Conservation (phyloP, 2,888 invertebrate species). For the Dryadula phaetusa region DNA sequence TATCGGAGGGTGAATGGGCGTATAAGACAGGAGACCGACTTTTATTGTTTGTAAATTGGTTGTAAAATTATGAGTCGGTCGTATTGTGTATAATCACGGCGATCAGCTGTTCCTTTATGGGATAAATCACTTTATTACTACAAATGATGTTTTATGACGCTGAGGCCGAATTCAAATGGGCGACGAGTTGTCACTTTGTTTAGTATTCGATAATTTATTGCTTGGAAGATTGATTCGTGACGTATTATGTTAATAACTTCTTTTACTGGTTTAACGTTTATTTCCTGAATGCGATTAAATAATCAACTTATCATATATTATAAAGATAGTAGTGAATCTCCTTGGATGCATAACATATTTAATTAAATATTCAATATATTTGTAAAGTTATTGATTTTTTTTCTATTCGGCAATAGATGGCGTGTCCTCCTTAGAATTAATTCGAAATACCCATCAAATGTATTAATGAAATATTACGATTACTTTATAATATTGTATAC, state of each 20-base stretch:
- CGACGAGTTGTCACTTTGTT: conserved; percentile 56
- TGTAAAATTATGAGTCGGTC: conserved; percentile 84
- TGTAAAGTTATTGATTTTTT: not conserved
- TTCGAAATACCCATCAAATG: not conserved
- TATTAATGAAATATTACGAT: not conserved
- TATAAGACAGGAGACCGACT: conserved; percentile 81
- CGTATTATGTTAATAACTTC: not conserved
- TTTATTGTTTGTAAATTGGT: conserved; percentile 86
- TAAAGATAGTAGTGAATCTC: too few relatives aligned
- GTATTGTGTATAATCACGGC: conserved; percentile 79
- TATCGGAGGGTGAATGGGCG: conserved; percentile 80
- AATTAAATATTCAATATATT: not conserved
- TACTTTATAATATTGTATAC: too few relatives aligned
- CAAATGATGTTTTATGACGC: conserved; percentile 71
- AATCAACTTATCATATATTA: not conserved
- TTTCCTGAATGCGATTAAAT: conserved; percentile 26
- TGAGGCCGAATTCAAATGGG: conserved; percentile 66
- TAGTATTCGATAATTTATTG: conserved; percentile 32
- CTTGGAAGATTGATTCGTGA: conserved; percentile 37
- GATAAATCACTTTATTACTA: conserved; percentile 78
- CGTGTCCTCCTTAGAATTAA: conserved; percentile 42
- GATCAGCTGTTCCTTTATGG: conserved; percentile 82
- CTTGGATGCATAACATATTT: not conserved
- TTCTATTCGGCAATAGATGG: conserved; percentile 67
- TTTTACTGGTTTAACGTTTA: not conserved